Percentiles rank a stretch among this genome's conserved stretches.
Evolutionary conservation across 2,888 invertebrate genomes (phyloP).

Genomic region (Leptinotarsa peninsularis): DNA sequence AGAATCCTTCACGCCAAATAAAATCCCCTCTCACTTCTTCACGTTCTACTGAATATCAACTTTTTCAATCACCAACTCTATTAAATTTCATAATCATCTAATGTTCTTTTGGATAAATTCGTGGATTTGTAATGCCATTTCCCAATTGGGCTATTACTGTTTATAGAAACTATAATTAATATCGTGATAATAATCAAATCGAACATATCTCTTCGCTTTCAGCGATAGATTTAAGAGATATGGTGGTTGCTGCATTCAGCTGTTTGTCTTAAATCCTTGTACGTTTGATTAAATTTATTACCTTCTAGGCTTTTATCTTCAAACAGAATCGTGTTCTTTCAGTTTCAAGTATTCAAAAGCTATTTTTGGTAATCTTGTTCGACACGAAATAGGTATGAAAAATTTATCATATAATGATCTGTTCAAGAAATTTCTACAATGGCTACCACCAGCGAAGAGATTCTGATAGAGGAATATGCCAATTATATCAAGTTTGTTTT

Average conservation of each 20-base stretch:
- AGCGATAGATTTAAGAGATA: slow-evolving; percentile 51
- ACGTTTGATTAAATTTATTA: slow-evolving; percentile 52
- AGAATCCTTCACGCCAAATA: too few species aligned
- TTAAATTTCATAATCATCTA: background rate
- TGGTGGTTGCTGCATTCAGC: slow-evolving; percentile 50
- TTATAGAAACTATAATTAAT: slow-evolving; percentile 55
- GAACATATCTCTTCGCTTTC: slow-evolving; percentile 49
- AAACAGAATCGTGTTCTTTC: slow-evolving; percentile 16
- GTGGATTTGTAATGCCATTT: slow-evolving; percentile 23
- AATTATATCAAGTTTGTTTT: too few species aligned
- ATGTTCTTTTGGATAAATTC: background rate
- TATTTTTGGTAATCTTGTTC: background rate
- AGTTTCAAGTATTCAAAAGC: background rate
- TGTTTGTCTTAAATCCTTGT: slow-evolving; percentile 49
- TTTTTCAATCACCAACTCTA: too few species aligned
- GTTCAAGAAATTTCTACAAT: too few species aligned
- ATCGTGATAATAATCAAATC: slow-evolving; percentile 47
- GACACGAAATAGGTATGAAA: slow-evolving; percentile 2
- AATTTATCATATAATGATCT: background rate
- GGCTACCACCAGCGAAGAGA: too few species aligned
- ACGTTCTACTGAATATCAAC: background rate
- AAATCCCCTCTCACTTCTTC: background rate
- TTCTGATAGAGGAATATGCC: too few species aligned
- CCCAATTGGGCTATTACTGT: slow-evolving; percentile 52
- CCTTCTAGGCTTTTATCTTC: slow-evolving; percentile 38